Conservation (phyloP, 2,113 vertebrate species). For the Meleagris gallopavo region DNA sequence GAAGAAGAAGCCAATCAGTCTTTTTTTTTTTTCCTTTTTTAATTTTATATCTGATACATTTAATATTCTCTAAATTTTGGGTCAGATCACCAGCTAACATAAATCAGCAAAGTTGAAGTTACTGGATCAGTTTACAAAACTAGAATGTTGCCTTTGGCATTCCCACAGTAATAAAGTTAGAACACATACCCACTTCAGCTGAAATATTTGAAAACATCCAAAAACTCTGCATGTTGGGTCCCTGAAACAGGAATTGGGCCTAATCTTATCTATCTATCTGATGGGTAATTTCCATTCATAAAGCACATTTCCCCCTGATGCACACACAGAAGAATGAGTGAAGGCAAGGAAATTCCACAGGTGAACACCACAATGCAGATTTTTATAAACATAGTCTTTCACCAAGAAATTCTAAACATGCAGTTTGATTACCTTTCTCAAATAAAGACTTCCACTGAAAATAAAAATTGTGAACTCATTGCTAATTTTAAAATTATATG, state of each 20-base stretch:
- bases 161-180: conserved; percentile 68
- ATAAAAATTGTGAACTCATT: neutral
- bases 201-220: conserved; percentile 48
- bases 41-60: conserved; percentile 20
- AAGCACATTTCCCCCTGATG: neutral
- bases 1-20: conserved; percentile 11
- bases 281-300: conserved; percentile 15
- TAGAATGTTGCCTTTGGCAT: conserved; percentile 58
- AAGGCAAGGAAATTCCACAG: neutral
- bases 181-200: conserved; percentile 55
- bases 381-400: neutral
- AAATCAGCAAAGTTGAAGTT: conserved; percentile 63
- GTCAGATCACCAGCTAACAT: conserved; percentile 49
- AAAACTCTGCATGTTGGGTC: conserved; percentile 8
- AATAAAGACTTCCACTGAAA: neutral
- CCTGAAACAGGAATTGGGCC: conserved; percentile 1
- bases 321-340: neutral
- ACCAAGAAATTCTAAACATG: conserved; percentile 5
- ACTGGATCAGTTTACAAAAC: conserved; percentile 54
- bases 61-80: conserved; percentile 40
- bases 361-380: neutral
- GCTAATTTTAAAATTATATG: neutral
- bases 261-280: conserved; percentile 26
- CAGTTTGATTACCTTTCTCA: conserved; percentile 4
- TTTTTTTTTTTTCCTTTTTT: neutral